Evolutionary conservation across 1,140 invertebrate genomes (phyloP), one percentile per base, ranked within the genome.

Genomic region (Drosophila kikkawai): DNA sequence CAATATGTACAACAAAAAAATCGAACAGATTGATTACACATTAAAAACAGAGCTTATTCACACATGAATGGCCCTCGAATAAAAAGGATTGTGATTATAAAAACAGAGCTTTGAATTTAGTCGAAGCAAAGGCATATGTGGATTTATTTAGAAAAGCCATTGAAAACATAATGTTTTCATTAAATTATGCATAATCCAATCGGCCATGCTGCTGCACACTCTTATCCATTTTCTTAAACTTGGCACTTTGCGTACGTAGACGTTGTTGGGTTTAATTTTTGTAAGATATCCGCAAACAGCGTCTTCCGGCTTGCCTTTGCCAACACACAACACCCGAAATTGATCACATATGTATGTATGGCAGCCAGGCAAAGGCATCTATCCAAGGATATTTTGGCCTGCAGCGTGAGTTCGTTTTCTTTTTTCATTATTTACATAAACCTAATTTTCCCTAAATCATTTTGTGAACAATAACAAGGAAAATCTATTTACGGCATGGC

Each of bases 381-480:
- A 50, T 60, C 45, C 45, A 74, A 74, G 68, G 69, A 79, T 75
- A 64, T 88, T 73, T 75, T 58, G 64, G 66, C 82, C 83, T 83
- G 80, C 76, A 86, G 84, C 76, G 7, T 77, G 59, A 56, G 55
- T 75, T 59, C 47, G 55, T 50, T 73, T 39, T 48, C 32, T 13
- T 71, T 69, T 82, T 91, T 82, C 80, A 84, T 84, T 91, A 91
- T 91, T 91, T 91, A 88, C 87, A 91, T 91, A 91, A 91, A 91
- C 88, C 88, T 91, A 91, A 91, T 91, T 91, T 91, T 91, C 78
- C 79, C 75, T 91, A 91, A 91, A 91, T 91, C 88, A 91, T 91
- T 91, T 91, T 91, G 71, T 78, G 87, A 84, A 84, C 88, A 82
- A 91, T 90, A 90, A 90, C 85, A 82, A 73, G 74, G 73, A 84